These are phyloP conservation scores for Pelobates cultripes DNA, from an alignment of 2,797 vertebrate genomes.

Conservation along the genomic window DNA sequence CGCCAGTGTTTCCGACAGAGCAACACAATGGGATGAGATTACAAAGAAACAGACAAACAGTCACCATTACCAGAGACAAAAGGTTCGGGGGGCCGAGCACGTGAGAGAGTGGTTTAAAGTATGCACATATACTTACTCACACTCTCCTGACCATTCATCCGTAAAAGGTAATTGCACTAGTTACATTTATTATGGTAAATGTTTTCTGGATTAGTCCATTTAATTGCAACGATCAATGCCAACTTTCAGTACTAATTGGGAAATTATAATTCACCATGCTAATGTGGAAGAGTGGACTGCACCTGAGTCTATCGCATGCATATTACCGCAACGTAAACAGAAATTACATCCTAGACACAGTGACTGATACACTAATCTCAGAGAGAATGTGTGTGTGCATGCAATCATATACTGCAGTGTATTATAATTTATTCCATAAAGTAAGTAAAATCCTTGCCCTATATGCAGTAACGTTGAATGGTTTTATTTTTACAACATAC, in stretches of 20 bases:
- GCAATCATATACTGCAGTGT: too few species aligned
- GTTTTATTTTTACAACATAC: too few species aligned
- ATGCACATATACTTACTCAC: background rate
- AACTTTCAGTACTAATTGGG: constrained; percentile 7
- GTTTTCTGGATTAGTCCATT: constrained; percentile 4
- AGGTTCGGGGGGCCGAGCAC: background rate
- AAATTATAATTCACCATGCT: constrained; percentile 14
- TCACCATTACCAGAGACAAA: background rate
- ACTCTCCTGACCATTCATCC: background rate
- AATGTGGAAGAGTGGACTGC: background rate
- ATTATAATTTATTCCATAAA: too few species aligned
- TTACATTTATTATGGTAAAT: constrained; percentile 8
- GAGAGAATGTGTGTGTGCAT: too few species aligned
- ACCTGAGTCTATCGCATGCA: background rate
- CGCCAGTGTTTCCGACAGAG: background rate
- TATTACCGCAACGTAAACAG: background rate
- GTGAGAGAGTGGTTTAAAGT: background rate
- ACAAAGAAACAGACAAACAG: background rate
- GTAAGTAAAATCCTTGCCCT: too few species aligned
- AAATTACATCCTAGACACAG: background rate
- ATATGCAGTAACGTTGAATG: too few species aligned
- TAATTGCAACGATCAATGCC: constrained; percentile 9
- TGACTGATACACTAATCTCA: background rate
- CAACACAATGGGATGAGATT: background rate
- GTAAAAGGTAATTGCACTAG: constrained; percentile 8